Evolutionary conservation across 2,797 vertebrate species (phyloP), one percentile per base, ranked within the genome.

Genomic region (Morus bassanus): DNA sequence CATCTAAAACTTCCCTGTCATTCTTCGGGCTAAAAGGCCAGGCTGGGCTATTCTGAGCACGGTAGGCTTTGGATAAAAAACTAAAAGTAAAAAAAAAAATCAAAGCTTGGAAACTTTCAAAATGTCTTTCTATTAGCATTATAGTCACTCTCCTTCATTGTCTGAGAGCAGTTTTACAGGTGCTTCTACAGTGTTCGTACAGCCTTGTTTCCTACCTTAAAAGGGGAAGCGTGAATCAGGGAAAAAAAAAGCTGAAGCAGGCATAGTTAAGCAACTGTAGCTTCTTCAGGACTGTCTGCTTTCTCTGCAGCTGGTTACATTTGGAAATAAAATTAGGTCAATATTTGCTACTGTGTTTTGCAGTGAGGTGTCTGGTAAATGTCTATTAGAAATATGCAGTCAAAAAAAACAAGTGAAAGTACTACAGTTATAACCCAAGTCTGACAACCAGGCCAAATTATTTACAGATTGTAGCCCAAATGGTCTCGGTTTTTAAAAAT

Each of bases 281-380:
- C 54, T 88, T 95, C 85, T 88, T 95, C 79, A 81, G n/a, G 64
- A 91, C 35, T 39, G 41, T 51, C 37, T 84, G 16, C 80, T 91
- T 92, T 68, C 75, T 91, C 65, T 72, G 57, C 2, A 0, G 17
- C 84, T 41, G 57, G 54, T 91, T 85, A 92, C 6, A 79, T 85
- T 93, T 60, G 64, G 64, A 87, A 77, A 45, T 74, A 93, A 90
- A 96, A 95, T 95, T 80, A 93, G 95, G 93, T 90, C 91, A 87
- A 28, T 94, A 73, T 85, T 88, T 88, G 56, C 37, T 94, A 68
- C 37, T 83, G 56, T 69, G 28, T 89, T 92, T 91, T 73, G 45
- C 57, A 64, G 24, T 70, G 56, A 86, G 45, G 37, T 88, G 31
- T 65, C 46, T 92, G 24, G 19, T 82, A 83, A 83, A n/a, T 7